Percentiles rank a stretch among this genome's conserved stretches.
These are phyloP conservation scores for Halcyon leucocephala DNA, from an alignment of 2,797 vertebrate genomes.

Conservation along the genomic window DNA sequence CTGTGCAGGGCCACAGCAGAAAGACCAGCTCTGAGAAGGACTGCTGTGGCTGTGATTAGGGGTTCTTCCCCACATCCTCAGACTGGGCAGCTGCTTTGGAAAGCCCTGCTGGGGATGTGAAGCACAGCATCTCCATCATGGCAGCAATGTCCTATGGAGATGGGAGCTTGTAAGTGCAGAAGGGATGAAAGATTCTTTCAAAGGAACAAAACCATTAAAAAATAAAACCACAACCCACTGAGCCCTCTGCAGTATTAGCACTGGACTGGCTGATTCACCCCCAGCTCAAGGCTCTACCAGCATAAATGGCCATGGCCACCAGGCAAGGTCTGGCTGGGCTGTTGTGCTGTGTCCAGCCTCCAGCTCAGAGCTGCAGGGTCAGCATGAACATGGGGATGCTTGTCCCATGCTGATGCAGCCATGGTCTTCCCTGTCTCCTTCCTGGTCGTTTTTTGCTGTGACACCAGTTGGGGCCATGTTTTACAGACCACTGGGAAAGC, in stretches of 20 bases:
- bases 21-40: not conserved
- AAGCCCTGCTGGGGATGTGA: fast-evolving
- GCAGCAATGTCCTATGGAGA: fast-evolving
- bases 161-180: not conserved
- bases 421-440: not conserved
- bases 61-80: not conserved
- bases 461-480: fast-evolving
- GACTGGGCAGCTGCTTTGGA: not conserved
- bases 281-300: not conserved
- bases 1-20: fast-evolving
- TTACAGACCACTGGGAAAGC: not conserved
- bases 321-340: not conserved
- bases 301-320: not conserved
- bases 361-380: not conserved
- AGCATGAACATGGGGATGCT: fast-evolving
- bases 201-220: not conserved
- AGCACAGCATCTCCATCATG: fast-evolving
- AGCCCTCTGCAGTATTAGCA: not conserved
- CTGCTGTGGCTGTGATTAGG: not conserved
- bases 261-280: not conserved
- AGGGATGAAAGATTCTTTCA: not conserved
- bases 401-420: fast-evolving
- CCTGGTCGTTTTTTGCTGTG: not conserved
- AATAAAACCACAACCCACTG: no score
- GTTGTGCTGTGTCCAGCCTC: not conserved